Percentiles rank a stretch among this genome's conserved stretches.
Evolutionary conservation across 2,888 invertebrate genomes (phyloP).

Genomic region (Drosophila suboccidentalis): DNA sequence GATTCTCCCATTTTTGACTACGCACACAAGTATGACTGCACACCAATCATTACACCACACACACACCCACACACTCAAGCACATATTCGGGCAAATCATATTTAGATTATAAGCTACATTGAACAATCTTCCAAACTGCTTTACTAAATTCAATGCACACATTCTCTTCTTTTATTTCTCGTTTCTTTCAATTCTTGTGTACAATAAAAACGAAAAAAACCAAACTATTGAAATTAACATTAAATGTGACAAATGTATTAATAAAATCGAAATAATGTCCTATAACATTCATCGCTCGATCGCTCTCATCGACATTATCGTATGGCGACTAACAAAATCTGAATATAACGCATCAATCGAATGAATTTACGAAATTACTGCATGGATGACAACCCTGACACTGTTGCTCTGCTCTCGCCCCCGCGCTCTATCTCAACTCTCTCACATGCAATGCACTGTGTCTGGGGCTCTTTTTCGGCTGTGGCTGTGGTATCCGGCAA

Average conservation of each 20-base stretch:
- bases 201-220: conserved; percentile 34
- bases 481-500: neutral
- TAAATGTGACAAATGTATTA: conserved; percentile 48
- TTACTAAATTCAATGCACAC: conserved; percentile 80
- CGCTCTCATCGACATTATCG: conserved; percentile 46
- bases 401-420: conserved; percentile 37
- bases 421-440: conserved; percentile 25
- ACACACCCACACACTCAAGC: conserved; percentile 17
- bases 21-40: conserved; percentile 36
- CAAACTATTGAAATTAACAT: conserved; percentile 51
- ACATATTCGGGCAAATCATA: conserved; percentile 40
- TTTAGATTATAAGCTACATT: conserved; percentile 55
- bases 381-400: conserved; percentile 53
- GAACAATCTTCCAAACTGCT: conserved; percentile 59
- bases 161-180: conserved; percentile 79
- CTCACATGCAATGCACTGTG: conserved; percentile 5
- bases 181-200: conserved; percentile 69
- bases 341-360: conserved; percentile 34
- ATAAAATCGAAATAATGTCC: conserved; percentile 41
- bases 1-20: conserved; percentile 17
- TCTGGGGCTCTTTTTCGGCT: conserved; percentile 37
- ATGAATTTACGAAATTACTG: conserved; percentile 25
- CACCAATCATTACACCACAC: conserved; percentile 6
- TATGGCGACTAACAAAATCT: conserved; percentile 46
- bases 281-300: conserved; percentile 57